phyloP scores from a whole-genome alignment of 2,113 vertebrate species.

The Bos taurus region DNA sequence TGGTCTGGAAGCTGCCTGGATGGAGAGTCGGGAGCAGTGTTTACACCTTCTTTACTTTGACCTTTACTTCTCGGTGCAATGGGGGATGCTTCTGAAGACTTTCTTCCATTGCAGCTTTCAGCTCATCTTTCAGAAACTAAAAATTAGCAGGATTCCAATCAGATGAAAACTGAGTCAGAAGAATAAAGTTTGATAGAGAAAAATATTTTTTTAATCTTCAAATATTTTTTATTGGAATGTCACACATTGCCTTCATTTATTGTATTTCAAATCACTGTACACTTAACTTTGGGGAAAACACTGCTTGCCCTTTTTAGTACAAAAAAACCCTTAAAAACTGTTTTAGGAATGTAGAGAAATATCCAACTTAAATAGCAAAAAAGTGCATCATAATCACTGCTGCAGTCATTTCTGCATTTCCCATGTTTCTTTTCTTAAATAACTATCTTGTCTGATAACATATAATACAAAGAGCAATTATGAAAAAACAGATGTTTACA shows the following conservation, averaged over 20 bases:
- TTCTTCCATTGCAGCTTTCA: conserved; percentile 67
- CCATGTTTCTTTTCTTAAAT: conserved; percentile 87
- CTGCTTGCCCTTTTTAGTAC: conserved; percentile 96
- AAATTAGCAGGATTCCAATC: background rate
- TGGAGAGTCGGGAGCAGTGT: conserved; percentile 85
- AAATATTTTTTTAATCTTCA: conserved; percentile 79
- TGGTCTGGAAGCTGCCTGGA: conserved; percentile 98
- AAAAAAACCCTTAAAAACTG: conserved; percentile 92
- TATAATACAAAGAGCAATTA: conserved; percentile 90
- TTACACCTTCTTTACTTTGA: conserved; percentile 69
- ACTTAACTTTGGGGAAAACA: conserved; percentile 90
- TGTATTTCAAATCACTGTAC: conserved; percentile 93
- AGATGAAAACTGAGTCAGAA: conserved; percentile 13
- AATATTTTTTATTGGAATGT: conserved; percentile 90
- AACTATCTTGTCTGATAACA: conserved; percentile 86
- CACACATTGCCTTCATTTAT: conserved; percentile 88
- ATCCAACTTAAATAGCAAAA: conserved; percentile 93
- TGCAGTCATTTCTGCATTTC: conserved; percentile 88
- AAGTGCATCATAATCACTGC: conserved; percentile 90
- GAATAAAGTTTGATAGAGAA: background rate
- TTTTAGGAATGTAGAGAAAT: conserved; percentile 98
- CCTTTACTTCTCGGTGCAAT: conserved; percentile 71
- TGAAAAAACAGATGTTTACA: conserved; percentile 86
- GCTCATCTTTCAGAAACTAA: conserved; percentile 74
- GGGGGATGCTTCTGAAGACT: conserved; percentile 68